Evolutionary conservation across 2,888 invertebrate species (phyloP).

Genomic region (Laothoe populi): DNA sequence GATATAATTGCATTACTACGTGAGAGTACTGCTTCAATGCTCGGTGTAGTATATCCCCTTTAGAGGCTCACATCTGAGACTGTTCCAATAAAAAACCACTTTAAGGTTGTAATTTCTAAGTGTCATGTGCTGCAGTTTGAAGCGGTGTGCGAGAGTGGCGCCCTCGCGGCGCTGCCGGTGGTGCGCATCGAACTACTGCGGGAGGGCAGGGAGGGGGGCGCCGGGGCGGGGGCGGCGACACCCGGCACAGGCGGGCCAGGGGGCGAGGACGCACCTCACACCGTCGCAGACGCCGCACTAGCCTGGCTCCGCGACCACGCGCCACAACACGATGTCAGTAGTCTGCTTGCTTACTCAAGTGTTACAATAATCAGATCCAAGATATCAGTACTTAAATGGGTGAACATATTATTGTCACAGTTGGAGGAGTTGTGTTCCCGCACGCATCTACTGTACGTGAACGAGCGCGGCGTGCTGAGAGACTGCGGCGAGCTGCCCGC

Average conservation of each 20-base stretch:
- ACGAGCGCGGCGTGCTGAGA: slow-evolving; percentile 89
- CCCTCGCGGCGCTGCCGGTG: slow-evolving; percentile 87
- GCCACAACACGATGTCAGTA: slow-evolving; percentile 44
- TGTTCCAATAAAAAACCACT: no score
- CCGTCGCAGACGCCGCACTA: slow-evolving; percentile 86
- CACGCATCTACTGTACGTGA: slow-evolving; percentile 90
- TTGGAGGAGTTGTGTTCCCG: slow-evolving; percentile 84
- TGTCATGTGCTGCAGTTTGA: slow-evolving; percentile 80
- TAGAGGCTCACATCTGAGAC: no score
- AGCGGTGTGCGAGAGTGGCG: slow-evolving; percentile 86
- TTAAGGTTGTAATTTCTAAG: no score
- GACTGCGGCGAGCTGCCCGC: slow-evolving; percentile 91
- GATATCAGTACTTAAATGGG: not conserved
- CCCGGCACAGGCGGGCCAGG: no score
- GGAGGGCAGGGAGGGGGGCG: slow-evolving; percentile 87
- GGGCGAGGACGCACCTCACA: slow-evolving; percentile 81
- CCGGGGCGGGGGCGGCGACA: slow-evolving; percentile 87
- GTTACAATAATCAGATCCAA: no score
- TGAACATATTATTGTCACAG: not conserved
- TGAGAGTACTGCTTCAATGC: no score
- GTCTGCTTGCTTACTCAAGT: not conserved
- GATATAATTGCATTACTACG: no score
- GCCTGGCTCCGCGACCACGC: slow-evolving; percentile 83
- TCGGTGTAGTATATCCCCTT: no score
- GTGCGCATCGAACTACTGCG: slow-evolving; percentile 90